phyloP scores from a whole-genome alignment of 2,888 invertebrate genomes.

The Punctoribates punctum region DNA sequence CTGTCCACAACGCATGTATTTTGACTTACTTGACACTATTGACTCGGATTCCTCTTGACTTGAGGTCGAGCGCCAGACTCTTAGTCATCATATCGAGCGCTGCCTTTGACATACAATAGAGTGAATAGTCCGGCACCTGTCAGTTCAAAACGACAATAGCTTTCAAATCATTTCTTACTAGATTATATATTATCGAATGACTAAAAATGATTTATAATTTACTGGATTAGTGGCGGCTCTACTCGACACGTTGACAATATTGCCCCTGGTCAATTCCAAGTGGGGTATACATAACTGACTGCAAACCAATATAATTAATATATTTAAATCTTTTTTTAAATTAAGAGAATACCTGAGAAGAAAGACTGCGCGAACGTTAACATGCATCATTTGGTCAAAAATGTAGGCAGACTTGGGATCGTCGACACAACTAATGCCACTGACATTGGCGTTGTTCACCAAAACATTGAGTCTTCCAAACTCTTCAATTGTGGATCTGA shows the following conservation, averaged over 20 bases:
- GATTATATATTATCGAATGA: too few relatives aligned
- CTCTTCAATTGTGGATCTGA: conserved; percentile 34
- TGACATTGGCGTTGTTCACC: conserved; percentile 41
- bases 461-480: conserved; percentile 41
- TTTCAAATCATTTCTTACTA: too few relatives aligned
- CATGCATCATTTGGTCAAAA: conserved; percentile 20
- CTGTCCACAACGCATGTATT: neutral
- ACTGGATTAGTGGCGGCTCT: neutral
- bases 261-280: neutral
- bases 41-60: neutral
- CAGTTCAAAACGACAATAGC: neutral
- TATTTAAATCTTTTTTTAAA: neutral
- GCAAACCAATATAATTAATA: neutral
- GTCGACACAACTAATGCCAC: neutral
- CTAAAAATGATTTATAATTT: neutral
- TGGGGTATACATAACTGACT: neutral
- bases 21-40: conserved; percentile 16
- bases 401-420: conserved; percentile 10
- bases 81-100: neutral
- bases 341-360: neutral
- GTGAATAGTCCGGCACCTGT: neutral
- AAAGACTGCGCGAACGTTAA: conserved; percentile 4
- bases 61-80: neutral
- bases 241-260: conserved; percentile 1
- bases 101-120: conserved; percentile 4